Conservation (phyloP, 2,888 invertebrate species). For the Cheilosia soror region DNA sequence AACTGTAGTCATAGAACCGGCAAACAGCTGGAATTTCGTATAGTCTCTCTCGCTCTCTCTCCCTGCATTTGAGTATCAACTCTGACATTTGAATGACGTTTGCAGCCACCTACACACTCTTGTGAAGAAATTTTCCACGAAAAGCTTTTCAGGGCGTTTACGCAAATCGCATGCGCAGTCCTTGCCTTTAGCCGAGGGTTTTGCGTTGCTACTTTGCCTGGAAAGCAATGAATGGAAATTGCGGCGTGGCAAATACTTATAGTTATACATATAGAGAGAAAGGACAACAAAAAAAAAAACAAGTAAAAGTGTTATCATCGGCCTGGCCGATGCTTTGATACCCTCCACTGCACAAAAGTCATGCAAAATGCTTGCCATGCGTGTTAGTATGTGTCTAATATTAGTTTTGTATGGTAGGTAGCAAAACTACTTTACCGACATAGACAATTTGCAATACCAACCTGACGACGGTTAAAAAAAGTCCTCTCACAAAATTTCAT, state of each 20-base stretch:
- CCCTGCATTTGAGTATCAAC: slow-evolving; percentile 42
- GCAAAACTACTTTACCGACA: no score
- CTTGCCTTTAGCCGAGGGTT: slow-evolving; percentile 3
- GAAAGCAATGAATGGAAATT: slow-evolving; percentile 69
- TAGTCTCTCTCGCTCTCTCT: background rate
- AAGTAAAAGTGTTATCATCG: no score
- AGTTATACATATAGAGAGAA: slow-evolving; percentile 26
- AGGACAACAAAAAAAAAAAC: background rate
- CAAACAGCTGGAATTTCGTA: slow-evolving; percentile 54
- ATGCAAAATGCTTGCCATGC: no score
- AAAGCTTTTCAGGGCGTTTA: slow-evolving; percentile 75
- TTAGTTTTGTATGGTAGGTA: no score
- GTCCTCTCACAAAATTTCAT: no score
- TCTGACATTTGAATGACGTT: slow-evolving; percentile 72
- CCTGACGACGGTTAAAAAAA: no score
- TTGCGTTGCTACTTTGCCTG: slow-evolving; percentile 10
- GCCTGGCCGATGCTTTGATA: no score
- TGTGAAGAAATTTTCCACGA: slow-evolving; percentile 16
- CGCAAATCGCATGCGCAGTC: slow-evolving; percentile 70
- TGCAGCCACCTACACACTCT: slow-evolving; percentile 54
- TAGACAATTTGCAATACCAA: no score
- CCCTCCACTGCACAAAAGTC: no score
- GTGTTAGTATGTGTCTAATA: no score
- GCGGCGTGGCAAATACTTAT: slow-evolving; percentile 63
- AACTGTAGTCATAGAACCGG: slow-evolving; percentile 17